phyloP scores from a whole-genome alignment of 2,113 vertebrate genomes.

The Podarcis cretensis region DNA sequence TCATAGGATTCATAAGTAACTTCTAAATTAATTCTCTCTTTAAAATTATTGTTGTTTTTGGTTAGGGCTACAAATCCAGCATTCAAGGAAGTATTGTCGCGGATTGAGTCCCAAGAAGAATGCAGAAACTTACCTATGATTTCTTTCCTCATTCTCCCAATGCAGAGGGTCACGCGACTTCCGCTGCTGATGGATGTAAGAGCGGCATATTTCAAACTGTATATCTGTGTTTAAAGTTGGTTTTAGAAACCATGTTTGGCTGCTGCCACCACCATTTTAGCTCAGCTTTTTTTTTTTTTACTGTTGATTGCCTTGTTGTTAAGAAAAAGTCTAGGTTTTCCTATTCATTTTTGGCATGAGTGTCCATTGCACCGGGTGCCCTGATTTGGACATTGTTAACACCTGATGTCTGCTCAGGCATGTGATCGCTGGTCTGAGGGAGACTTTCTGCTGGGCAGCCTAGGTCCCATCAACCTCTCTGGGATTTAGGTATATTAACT shows the following conservation, averaged over 20 bases:
- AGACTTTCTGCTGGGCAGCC: neutral
- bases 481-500: neutral
- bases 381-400: neutral
- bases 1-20: neutral
- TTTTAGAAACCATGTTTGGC: rapidly evolving
- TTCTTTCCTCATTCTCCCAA: slow-evolving; percentile 98
- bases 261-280: neutral
- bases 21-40: neutral
- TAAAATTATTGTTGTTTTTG: rapidly evolving
- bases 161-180: slow-evolving; percentile 97
- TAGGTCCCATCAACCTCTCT: neutral
- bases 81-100: slow-evolving; percentile 88
- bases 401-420: neutral
- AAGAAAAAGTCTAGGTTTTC: rapidly evolving
- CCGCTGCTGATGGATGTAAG: slow-evolving; percentile 98
- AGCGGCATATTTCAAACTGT: neutral
- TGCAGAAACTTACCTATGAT: slow-evolving; percentile 96
- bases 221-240: neutral
- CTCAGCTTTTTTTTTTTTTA: neutral
- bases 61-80: slow-evolving; percentile 84
- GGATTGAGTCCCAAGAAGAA: slow-evolving; percentile 90
- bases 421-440: neutral
- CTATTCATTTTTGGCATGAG: neutral
- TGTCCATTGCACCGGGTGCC: neutral
- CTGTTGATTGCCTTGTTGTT: rapidly evolving